Evolutionary conservation across 2,113 vertebrate species (phyloP).

Genomic region (Chaetodon auriga): DNA sequence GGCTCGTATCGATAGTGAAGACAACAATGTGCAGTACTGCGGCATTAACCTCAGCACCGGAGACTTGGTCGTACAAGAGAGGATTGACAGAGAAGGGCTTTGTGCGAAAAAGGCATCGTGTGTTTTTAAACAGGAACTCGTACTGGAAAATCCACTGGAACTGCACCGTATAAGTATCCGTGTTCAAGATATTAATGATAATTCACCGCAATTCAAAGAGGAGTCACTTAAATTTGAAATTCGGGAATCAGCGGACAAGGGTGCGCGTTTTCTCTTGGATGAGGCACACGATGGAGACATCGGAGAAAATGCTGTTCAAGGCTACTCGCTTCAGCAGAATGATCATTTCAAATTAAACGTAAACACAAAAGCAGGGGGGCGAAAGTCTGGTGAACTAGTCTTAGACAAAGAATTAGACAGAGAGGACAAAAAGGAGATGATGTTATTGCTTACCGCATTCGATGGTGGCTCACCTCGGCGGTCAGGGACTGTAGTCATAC

Average conservation of each 20-base stretch:
- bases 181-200: slow-evolving; percentile 87
- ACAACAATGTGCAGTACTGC: slow-evolving; percentile 71
- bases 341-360: slow-evolving; percentile 74
- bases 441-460: slow-evolving; percentile 65
- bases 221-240: slow-evolving; percentile 70
- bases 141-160: slow-evolving; percentile 77
- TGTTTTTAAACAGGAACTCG: slow-evolving; percentile 78
- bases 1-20: slow-evolving; percentile 65
- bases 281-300: slow-evolving; percentile 81
- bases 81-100: slow-evolving; percentile 84
- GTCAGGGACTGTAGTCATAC: slow-evolving; percentile 25
- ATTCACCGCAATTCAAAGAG: slow-evolving; percentile 78
- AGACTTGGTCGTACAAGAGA: slow-evolving; percentile 80
- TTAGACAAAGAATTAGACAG: slow-evolving; percentile 74
- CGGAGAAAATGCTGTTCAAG: slow-evolving; percentile 77
- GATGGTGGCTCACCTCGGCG: slow-evolving; percentile 69
- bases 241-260: slow-evolving; percentile 67
- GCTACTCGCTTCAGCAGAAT: slow-evolving; percentile 65
- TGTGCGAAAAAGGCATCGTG: slow-evolving; percentile 77
- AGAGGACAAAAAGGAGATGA: slow-evolving; percentile 53
- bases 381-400: slow-evolving; percentile 54
- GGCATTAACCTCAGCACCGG: slow-evolving; percentile 57
- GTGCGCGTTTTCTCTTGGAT: slow-evolving; percentile 76
- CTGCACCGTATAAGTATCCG: slow-evolving; percentile 75
- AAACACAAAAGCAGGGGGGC: slow-evolving; percentile 23